Evolutionary conservation across 2,888 invertebrate species (phyloP).

Genomic region (Blomia tropicalis): DNA sequence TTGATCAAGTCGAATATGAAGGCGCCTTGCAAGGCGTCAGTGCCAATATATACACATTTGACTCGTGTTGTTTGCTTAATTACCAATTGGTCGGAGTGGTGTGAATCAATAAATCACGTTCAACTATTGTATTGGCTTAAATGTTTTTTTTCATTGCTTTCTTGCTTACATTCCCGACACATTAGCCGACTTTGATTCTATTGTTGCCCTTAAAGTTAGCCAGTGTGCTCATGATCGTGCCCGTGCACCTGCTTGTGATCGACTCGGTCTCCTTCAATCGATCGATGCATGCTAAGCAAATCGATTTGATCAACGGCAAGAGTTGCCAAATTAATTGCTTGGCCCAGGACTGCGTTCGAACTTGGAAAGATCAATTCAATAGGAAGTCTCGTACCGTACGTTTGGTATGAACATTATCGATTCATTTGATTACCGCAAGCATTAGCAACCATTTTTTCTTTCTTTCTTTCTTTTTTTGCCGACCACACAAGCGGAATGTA

Average conservation of each 20-base stretch:
- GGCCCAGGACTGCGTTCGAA: neutral
- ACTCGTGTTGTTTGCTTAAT: neutral
- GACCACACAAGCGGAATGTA: neutral
- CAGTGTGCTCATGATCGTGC: neutral
- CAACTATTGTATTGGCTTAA: neutral
- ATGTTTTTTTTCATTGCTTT: neutral
- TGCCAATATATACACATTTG: too few species aligned
- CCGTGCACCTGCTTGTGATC: neutral
- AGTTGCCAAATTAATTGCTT: neutral
- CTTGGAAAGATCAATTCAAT: neutral
- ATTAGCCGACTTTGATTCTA: too few species aligned
- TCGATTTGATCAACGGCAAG: neutral
- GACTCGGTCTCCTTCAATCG: neutral
- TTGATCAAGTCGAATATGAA: too few species aligned
- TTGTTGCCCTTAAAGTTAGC: neutral
- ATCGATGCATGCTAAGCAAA: neutral
- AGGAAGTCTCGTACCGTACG: too few species aligned
- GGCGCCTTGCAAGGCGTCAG: too few species aligned
- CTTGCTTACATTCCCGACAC: too few species aligned
- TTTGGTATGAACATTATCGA: neutral
- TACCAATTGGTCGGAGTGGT: neutral
- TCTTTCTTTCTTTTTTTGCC: too few species aligned
- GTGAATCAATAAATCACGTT: constrained; percentile 4
- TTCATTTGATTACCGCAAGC: too few species aligned
- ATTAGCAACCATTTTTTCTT: too few species aligned